phyloP scores from a whole-genome alignment of 2,888 invertebrate species.

The Heliconius aoede region DNA sequence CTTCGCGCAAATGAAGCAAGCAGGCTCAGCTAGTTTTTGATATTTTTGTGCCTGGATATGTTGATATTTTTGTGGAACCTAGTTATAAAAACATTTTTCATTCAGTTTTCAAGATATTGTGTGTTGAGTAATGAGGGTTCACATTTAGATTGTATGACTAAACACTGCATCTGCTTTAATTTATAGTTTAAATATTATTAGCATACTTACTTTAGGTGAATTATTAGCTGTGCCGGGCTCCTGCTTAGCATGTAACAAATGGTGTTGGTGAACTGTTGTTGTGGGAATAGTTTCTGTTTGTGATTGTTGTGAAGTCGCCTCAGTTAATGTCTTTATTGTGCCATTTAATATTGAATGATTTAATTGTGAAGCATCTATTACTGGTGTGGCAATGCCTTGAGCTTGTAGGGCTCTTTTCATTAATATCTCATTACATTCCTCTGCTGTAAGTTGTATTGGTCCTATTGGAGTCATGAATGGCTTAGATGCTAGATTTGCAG shows the following conservation, averaged over 20 bases:
- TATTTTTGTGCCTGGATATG: no score
- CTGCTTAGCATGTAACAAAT: constrained; percentile 82
- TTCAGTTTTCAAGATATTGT: no score
- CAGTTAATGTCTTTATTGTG: constrained; percentile 70
- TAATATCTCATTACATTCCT: constrained; percentile 90
- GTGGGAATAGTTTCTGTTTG: constrained; percentile 73
- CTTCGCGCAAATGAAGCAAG: no score
- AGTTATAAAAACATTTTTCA: no score
- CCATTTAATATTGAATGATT: constrained; percentile 78
- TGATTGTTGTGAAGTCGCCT: constrained; percentile 66
- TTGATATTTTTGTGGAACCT: no score
- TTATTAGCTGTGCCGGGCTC: constrained; percentile 85
- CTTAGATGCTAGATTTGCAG: constrained; percentile 77
- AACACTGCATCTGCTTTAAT: background rate
- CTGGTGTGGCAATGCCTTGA: constrained; percentile 80
- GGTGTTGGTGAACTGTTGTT: constrained; percentile 71
- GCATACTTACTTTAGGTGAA: constrained; percentile 78
- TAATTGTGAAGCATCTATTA: constrained; percentile 77
- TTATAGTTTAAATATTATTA: background rate
- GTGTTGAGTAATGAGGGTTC: background rate
- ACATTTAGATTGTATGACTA: background rate
- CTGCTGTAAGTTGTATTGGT: constrained; percentile 88
- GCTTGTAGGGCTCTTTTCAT: constrained; percentile 90
- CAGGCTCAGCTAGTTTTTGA: no score
- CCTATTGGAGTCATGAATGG: constrained; percentile 89